phyloP scores from a whole-genome alignment of 2,888 invertebrate genomes.

The Nomada lathburiana region DNA sequence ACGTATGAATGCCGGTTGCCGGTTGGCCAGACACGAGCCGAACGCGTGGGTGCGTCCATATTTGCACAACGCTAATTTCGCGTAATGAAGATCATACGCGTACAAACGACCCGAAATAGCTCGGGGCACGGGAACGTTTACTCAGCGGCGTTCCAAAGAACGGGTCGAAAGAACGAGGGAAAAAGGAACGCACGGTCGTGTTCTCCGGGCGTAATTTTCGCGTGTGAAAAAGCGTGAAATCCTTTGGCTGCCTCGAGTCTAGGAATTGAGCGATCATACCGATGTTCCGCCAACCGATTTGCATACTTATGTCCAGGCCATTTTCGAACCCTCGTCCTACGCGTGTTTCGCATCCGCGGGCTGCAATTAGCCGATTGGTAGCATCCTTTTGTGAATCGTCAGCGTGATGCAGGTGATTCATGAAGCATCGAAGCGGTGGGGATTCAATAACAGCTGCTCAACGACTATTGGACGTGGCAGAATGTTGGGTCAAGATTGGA shows the following conservation, averaged over 20 bases:
- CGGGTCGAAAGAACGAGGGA: neutral
- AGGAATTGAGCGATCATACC: constrained; percentile 37
- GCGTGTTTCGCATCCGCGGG: constrained; percentile 9
- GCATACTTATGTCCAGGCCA: constrained; percentile 11
- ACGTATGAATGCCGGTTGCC: constrained; percentile 30
- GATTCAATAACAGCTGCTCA: constrained; percentile 12
- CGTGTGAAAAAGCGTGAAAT: constrained; percentile 50
- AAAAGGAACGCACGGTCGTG: constrained; percentile 16
- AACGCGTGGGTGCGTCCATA: constrained; percentile 62
- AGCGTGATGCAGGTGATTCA: neutral
- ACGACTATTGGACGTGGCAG: neutral
- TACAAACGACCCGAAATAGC: constrained; percentile 56
- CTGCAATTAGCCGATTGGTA: constrained; percentile 22
- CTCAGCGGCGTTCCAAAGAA: constrained; percentile 35
- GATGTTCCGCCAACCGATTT: constrained; percentile 23
- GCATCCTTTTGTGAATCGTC: neutral
- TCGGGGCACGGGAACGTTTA: constrained; percentile 51
- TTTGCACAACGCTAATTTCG: constrained; percentile 69
- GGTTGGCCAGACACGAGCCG: constrained; percentile 57
- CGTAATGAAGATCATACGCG: constrained; percentile 68
- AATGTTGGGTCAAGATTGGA: neutral
- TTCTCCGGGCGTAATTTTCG: constrained; percentile 39
- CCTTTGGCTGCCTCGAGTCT: constrained; percentile 16
- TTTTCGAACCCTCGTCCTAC: constrained; percentile 30
- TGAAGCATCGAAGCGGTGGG: neutral